phyloP scores from a whole-genome alignment of 2,888 invertebrate genomes.

The Sialis lutaria region DNA sequence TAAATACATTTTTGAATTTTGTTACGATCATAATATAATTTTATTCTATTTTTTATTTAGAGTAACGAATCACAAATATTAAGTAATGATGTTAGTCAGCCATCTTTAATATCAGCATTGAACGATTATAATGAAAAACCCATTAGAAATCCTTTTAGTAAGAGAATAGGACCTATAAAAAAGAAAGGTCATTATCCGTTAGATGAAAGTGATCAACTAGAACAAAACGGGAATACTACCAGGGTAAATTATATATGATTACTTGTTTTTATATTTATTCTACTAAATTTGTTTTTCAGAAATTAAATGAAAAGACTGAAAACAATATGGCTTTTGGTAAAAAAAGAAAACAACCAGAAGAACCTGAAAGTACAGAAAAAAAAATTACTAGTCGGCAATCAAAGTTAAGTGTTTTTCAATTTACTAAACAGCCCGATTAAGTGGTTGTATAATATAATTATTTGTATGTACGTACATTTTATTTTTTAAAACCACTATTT shows the following conservation, averaged over 20 bases:
- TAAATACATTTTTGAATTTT: too few relatives aligned
- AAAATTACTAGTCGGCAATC: constrained; percentile 27
- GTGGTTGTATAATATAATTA: background rate
- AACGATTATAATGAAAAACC: background rate
- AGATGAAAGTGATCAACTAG: background rate
- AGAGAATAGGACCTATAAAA: background rate
- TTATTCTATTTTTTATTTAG: background rate
- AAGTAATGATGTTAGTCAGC: background rate
- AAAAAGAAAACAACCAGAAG: constrained; percentile 11
- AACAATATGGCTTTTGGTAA: background rate
- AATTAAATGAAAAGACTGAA: background rate
- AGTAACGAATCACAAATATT: background rate
- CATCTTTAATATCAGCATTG: background rate
- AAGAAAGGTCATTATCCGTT: background rate
- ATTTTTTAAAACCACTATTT: background rate
- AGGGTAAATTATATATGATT: background rate
- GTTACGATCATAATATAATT: background rate
- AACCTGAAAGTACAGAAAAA: constrained; percentile 17
- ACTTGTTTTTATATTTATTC: background rate
- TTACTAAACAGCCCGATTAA: constrained; percentile 19
- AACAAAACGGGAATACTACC: background rate
- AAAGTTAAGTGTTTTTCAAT: constrained; percentile 31
- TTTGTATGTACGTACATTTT: background rate
- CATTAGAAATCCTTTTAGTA: constrained; percentile 1
- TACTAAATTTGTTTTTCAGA: background rate